Base-by-base conservation (phyloP, 2,888 invertebrate genomes). In the Trachelus stipa region DNA sequence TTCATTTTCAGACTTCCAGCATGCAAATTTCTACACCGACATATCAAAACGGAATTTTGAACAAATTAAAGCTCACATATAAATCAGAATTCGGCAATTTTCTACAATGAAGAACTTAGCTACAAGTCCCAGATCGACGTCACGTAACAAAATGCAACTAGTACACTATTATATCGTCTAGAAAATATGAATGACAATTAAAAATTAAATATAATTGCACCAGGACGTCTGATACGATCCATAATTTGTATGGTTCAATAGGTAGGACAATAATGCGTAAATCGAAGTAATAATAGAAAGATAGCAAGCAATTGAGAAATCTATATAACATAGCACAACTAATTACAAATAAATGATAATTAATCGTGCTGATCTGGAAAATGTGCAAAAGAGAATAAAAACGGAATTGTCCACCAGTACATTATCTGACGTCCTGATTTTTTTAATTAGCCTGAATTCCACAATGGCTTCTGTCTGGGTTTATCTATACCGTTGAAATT, bases 361-460 rank as follows among this genome's bases (percentile, higher is more conserved):
- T 23, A 23, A 4, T 23, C 2, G 2, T 6, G 23, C 2, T 40
- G 23, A 4, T 40, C 6, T 23, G 23, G 2, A 40, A 40, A 23
- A 23, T 40, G 40, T 23, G 9, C 9, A 56, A 23, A 56, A 56
- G 2, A 56, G 0, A 56, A 40, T 4, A 40, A 40, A 40, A 40
- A 40, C 6, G 15, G 1, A 40, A 40, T 15, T 6, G 6, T 15
- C 15, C 40, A 40, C 1, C 15, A 40, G 15, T 15, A 40, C 40
- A 6, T 40, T 15, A 40, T 15, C 15, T 40, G 40, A 40, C 15
- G 15, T 40, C 40, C 40, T 40, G 15, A 0, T 12, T 31, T 71
- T 71, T 71, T 71, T 71, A 71, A 71, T 71, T n/a, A 71, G 11
- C 31, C n/a, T 33, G 30, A n/a, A 71, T 71, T 71, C 30, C 71